Evolutionary conservation across 2,888 invertebrate genomes (phyloP).

Genomic region (Micropterix aruncella): DNA sequence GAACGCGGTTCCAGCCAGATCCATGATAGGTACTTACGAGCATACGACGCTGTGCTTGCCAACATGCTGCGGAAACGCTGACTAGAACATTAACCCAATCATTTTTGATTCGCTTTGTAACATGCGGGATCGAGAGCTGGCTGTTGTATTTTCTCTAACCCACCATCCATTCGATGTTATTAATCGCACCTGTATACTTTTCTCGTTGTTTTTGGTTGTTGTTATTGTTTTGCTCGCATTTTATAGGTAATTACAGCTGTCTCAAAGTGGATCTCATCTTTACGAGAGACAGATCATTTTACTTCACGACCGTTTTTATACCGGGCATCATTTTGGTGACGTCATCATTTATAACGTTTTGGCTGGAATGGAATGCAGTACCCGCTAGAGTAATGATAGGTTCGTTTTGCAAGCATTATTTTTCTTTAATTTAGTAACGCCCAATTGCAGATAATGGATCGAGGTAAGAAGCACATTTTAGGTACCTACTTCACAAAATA

Average conservation of each 20-base stretch:
- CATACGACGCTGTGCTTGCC: background rate
- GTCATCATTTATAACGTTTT: constrained; percentile 93
- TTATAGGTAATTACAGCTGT: constrained; percentile 91
- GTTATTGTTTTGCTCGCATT: constrained; percentile 10
- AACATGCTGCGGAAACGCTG: no score
- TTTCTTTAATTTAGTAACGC: no score
- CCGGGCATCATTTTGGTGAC: constrained; percentile 93
- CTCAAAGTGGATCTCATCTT: constrained; percentile 87
- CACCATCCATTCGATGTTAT: no score
- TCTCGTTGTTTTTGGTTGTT: no score
- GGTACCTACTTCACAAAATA: no score
- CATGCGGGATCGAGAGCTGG: no score
- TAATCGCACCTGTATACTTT: no score
- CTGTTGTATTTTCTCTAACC: no score
- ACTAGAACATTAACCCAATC: no score
- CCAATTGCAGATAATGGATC: no score
- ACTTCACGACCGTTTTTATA: constrained; percentile 94
- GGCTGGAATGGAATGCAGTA: constrained; percentile 95
- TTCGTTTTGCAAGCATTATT: constrained; percentile 32
- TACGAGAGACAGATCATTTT: constrained; percentile 91
- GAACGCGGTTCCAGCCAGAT: constrained; percentile 80
- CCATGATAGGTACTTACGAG: constrained; percentile 63
- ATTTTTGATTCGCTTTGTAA: constrained; percentile 19
- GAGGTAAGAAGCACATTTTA: no score
- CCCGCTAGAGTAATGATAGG: constrained; percentile 94